A percentile compares a stretch with the other conserved stretches of the same genome.
phyloP scores from a whole-genome alignment of 2,797 vertebrate genomes.

The Crocodylus rhombifer region DNA sequence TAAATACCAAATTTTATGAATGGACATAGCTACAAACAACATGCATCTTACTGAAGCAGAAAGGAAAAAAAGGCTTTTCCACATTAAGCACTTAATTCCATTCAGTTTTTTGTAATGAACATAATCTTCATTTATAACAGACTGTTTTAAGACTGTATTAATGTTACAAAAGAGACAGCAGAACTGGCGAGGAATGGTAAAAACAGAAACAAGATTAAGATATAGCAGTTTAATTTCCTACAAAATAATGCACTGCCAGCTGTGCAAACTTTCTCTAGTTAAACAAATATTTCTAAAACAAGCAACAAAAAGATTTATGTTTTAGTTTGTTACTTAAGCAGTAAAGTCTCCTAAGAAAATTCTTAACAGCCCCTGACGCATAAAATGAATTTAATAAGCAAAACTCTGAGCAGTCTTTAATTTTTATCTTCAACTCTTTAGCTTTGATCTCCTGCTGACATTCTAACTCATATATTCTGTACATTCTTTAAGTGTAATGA shows the following conservation, averaged over 20 bases:
- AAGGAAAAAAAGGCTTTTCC: background rate
- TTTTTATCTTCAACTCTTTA: conserved; percentile 22
- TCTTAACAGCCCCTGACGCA: background rate
- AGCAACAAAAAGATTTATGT: conserved; percentile 39
- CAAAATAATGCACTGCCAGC: conserved; percentile 58
- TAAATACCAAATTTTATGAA: background rate
- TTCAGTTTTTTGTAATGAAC: background rate
- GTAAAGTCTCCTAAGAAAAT: background rate
- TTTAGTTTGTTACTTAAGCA: conserved; percentile 12
- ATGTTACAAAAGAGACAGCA: background rate
- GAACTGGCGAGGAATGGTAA: conserved; percentile 20
- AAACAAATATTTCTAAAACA: conserved; percentile 54
- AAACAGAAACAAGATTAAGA: conserved; percentile 49
- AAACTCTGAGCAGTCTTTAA: background rate
- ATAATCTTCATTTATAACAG: background rate
- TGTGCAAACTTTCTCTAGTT: conserved; percentile 59
- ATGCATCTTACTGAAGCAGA: background rate
- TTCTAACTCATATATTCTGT: background rate
- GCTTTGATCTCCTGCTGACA: conserved; percentile 26
- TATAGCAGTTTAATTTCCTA: conserved; percentile 45
- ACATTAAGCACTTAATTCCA: conserved; percentile 23
- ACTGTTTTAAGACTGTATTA: conserved; percentile 6
- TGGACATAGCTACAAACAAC: background rate
- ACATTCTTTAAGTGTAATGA: accelerated
- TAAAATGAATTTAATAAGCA: background rate